Conservation (phyloP, 92 coral and sea anemone species). For the Bergia sp. region DNA sequence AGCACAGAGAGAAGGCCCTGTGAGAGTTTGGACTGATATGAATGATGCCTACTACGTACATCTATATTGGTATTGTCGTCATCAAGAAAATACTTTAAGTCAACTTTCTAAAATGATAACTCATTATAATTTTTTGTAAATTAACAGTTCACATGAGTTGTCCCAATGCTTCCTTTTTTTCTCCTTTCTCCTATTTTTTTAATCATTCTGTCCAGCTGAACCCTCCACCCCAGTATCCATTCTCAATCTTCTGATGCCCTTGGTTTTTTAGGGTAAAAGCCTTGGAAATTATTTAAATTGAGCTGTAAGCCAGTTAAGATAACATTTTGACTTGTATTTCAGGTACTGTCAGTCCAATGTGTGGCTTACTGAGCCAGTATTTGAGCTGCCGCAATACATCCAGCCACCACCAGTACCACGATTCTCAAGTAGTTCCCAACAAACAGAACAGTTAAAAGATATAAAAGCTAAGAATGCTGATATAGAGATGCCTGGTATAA, state of each 20-base stretch:
- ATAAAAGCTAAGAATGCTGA: not conserved
- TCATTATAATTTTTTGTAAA: not conserved
- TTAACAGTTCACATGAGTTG: too few species aligned
- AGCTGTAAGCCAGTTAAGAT: not conserved
- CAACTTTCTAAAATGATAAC: too few species aligned
- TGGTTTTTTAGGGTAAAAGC: not conserved
- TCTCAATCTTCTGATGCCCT: not conserved
- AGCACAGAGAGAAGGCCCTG: too few species aligned
- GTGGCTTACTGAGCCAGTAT: constrained; percentile 69
- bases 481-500: not conserved
- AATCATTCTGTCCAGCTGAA: too few species aligned
- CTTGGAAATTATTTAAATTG: too few species aligned
- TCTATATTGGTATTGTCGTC: too few species aligned
- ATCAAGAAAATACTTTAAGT: too few species aligned
- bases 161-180: too few species aligned
- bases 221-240: too few species aligned
- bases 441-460: not conserved
- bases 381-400: constrained; percentile 69
- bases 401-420: constrained; percentile 27
- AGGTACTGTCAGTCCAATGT: constrained; percentile 75
- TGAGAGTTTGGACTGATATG: too few species aligned
- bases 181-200: not conserved
- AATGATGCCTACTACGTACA: too few species aligned
- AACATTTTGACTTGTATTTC: not conserved
- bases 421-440: not conserved